These are phyloP conservation scores for Hesperia comma DNA, from an alignment of 2,888 invertebrate species.

Conservation along the genomic window DNA sequence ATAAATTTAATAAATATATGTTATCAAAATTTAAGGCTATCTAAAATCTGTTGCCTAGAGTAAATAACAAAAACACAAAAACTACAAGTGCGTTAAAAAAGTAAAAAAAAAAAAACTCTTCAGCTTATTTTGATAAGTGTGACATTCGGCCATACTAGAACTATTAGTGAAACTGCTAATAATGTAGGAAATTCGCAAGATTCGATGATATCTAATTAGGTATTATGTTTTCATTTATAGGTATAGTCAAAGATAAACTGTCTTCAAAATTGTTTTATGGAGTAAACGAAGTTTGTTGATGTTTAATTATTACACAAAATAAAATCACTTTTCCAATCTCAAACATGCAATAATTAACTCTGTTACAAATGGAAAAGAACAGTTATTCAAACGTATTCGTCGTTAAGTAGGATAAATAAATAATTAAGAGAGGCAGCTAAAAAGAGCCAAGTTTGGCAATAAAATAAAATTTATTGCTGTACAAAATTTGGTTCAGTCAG, in stretches of 20 bases:
- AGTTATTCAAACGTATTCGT: neutral
- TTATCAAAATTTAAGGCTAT: no score
- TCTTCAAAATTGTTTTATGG: neutral
- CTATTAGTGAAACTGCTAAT: no score
- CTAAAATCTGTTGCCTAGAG: no score
- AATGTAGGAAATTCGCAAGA: no score
- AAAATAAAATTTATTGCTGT: constrained; percentile 16
- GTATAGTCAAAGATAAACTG: neutral
- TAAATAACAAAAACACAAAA: no score
- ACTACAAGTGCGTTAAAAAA: no score
- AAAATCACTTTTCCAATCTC: neutral
- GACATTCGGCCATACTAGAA: no score
- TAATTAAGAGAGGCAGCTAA: constrained; percentile 16
- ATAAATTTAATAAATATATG: no score
- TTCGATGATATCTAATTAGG: no score
- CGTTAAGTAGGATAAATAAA: constrained; percentile 15
- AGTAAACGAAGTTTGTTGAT: neutral
- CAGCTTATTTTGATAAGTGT: no score
- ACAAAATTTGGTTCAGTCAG: constrained; percentile 7
- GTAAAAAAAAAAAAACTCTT: no score
- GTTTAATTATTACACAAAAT: neutral
- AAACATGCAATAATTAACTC: neutral
- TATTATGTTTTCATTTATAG: neutral
- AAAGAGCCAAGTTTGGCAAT: constrained; percentile 18
- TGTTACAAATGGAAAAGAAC: neutral